Evolutionary conservation across 2,113 vertebrate genomes (phyloP).

Genomic region (Laticauda laticaudata): DNA sequence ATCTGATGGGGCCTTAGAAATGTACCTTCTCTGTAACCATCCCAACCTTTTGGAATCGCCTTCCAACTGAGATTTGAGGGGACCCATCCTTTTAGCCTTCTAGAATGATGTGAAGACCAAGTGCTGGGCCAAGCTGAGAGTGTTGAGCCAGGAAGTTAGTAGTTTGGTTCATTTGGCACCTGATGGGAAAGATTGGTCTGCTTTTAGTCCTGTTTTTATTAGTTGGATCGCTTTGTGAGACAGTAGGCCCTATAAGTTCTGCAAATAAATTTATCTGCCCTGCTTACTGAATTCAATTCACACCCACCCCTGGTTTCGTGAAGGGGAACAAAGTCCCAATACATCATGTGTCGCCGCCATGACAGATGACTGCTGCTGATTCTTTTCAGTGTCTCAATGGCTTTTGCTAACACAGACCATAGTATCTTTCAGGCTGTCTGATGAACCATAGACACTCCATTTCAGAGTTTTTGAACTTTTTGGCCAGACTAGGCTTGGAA

Average conservation of each 20-base stretch:
- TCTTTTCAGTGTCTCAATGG: background rate
- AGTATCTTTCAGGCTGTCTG: background rate
- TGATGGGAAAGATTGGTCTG: background rate
- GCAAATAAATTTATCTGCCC: background rate
- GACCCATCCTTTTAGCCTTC: background rate
- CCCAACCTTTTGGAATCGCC: background rate
- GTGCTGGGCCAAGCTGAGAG: background rate
- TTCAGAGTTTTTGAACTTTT: background rate
- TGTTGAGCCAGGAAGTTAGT: background rate
- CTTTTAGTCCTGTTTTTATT: background rate
- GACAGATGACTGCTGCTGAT: background rate
- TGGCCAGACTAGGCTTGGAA: background rate
- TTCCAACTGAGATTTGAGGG: background rate
- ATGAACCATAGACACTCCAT: background rate
- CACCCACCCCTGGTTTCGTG: rapidly evolving
- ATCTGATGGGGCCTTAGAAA: background rate
- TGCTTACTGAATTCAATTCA: background rate
- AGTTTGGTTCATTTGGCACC: background rate
- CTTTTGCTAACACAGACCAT: background rate
- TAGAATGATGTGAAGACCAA: background rate
- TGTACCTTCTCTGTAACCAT: background rate
- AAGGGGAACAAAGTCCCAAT: too few relatives aligned
- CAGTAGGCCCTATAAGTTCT: background rate
- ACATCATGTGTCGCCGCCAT: too few relatives aligned
- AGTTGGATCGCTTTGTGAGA: background rate